Conservation (phyloP, 2,888 invertebrate genomes). For the Drosophila villosipedis region DNA sequence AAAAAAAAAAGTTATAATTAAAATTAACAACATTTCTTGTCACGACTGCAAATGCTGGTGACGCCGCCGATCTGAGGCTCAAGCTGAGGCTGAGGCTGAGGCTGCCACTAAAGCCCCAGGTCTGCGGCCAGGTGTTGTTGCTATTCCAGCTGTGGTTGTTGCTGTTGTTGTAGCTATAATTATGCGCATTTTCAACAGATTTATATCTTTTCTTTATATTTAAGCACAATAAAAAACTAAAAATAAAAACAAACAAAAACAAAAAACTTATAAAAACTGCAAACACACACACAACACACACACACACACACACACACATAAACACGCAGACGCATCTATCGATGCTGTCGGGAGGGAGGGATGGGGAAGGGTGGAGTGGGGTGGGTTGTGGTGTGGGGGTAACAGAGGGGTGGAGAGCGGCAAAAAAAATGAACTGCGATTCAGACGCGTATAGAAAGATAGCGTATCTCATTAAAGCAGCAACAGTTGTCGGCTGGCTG, state of each 20-base stretch:
- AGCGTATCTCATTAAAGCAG: conserved; percentile 73
- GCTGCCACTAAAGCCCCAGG: conserved; percentile 39
- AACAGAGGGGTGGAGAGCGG: neutral
- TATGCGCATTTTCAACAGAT: conserved; percentile 77
- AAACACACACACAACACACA: conserved; percentile 21
- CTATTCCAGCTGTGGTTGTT: conserved; percentile 17
- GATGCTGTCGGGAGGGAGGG: conserved; percentile 3
- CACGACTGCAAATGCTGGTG: conserved; percentile 60
- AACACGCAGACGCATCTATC: conserved; percentile 50
- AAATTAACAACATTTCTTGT: conserved; percentile 82
- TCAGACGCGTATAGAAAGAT: conserved; percentile 56
- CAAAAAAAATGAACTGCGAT: conserved; percentile 28
- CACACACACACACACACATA: conserved; percentile 13
- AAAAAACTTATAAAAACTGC: conserved; percentile 20
- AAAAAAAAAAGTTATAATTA: conserved; percentile 66
- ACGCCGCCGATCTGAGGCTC: conserved; percentile 35
- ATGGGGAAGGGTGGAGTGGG: too few species aligned
- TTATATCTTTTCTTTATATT: conserved; percentile 71
- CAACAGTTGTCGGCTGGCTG: conserved; percentile 16
- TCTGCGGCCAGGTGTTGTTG: conserved; percentile 57
- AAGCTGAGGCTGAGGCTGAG: conserved; percentile 21
- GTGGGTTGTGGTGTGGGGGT: neutral
- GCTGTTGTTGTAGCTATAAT: conserved; percentile 54
- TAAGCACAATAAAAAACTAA: conserved; percentile 66
- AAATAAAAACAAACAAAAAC: conserved; percentile 41